These are phyloP conservation scores for Eudasyphora cyanicolor DNA, from an alignment of 2,888 invertebrate genomes.

Conservation along the genomic window DNA sequence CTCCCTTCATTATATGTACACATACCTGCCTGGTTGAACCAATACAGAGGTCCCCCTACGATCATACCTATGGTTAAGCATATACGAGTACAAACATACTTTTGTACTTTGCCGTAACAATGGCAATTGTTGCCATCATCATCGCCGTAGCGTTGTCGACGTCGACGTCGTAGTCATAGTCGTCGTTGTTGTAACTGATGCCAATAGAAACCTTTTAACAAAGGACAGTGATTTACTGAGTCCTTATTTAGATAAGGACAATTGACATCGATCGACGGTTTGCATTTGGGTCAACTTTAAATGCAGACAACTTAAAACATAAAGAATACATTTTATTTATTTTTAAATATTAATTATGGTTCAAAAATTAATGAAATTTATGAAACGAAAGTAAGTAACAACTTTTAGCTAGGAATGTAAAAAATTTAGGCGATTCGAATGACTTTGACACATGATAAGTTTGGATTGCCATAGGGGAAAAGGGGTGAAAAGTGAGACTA, in stretches of 20 bases:
- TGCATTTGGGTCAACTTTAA: too few relatives aligned
- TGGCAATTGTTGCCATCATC: slow-evolving; percentile 28
- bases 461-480: too few relatives aligned
- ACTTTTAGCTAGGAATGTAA: too few relatives aligned
- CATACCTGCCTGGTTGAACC: not conserved
- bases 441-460: too few relatives aligned
- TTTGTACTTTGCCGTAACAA: slow-evolving; percentile 2
- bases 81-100: not conserved
- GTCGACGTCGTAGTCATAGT: too few relatives aligned
- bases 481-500: too few relatives aligned
- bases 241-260: not conserved
- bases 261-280: not conserved
- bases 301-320: too few relatives aligned
- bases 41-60: not conserved
- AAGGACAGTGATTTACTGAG: not conserved
- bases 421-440: too few relatives aligned
- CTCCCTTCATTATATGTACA: slow-evolving; percentile 10
- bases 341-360: too few relatives aligned
- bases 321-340: too few relatives aligned
- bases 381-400: too few relatives aligned
- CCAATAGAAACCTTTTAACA: not conserved
- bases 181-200: slow-evolving; percentile 15
- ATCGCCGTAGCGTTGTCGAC: slow-evolving; percentile 3
- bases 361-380: too few relatives aligned
- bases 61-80: not conserved